phyloP scores from a whole-genome alignment of 2,888 invertebrate genomes.

The Caradrina clavipalpis region DNA sequence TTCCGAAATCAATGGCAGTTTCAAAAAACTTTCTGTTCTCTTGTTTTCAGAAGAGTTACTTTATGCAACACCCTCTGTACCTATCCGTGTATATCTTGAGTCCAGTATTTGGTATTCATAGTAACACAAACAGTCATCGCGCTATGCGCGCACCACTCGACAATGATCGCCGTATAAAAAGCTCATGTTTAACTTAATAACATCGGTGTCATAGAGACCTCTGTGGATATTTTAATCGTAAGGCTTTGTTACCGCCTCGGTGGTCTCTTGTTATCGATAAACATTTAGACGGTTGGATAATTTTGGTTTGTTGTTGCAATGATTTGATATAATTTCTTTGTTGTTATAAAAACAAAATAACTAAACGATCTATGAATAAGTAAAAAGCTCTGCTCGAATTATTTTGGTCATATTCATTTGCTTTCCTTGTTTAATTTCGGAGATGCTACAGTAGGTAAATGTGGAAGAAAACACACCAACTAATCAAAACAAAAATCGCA shows the following conservation, averaged over 20 bases:
- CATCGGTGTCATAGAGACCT: slow-evolving; percentile 75
- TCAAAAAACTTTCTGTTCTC: no score
- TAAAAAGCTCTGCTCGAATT: neutral
- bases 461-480: slow-evolving; percentile 3
- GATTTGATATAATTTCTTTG: slow-evolving; percentile 18
- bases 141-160: slow-evolving; percentile 60
- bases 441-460: slow-evolving; percentile 5
- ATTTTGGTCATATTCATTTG: no score
- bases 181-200: slow-evolving; percentile 79
- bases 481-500: slow-evolving; percentile 9
- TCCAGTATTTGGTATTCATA: slow-evolving; percentile 56
- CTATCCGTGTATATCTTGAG: slow-evolving; percentile 3
- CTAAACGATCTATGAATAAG: neutral
- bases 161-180: slow-evolving; percentile 75
- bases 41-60: neutral
- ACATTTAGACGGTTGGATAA: slow-evolving; percentile 66
- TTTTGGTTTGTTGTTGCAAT: slow-evolving; percentile 19
- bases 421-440: neutral
- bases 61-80: slow-evolving; percentile 42
- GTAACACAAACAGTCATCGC: slow-evolving; percentile 62
- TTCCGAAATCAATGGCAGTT: no score
- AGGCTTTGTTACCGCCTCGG: slow-evolving; percentile 65
- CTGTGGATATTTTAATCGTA: slow-evolving; percentile 60
- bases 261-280: slow-evolving; percentile 80
- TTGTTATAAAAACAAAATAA: neutral